These are phyloP conservation scores for Cartodere bifasciata DNA, from an alignment of 2,888 invertebrate species.

Conservation along the genomic window DNA sequence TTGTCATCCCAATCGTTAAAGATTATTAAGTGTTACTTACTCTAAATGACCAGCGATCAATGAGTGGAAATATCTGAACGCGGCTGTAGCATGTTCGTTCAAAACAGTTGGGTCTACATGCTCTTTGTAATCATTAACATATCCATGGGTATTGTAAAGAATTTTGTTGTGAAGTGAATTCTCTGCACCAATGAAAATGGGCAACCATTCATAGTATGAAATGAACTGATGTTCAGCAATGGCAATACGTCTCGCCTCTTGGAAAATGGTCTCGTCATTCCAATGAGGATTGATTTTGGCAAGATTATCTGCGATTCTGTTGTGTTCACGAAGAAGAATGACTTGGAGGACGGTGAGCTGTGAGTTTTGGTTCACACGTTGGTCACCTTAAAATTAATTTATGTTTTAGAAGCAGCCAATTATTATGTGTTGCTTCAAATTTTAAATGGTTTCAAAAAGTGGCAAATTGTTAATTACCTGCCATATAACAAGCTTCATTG, in stretches of 20 bases:
- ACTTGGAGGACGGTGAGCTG: constrained; percentile 58
- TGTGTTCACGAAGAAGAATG: constrained; percentile 58
- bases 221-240: constrained; percentile 61
- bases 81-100: constrained; percentile 59
- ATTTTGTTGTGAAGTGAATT: constrained; percentile 50
- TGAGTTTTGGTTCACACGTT: constrained; percentile 58
- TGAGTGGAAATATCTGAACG: constrained; percentile 62
- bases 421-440: constrained; percentile 1
- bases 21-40: constrained; percentile 40
- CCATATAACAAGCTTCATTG: constrained; percentile 61
- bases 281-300: constrained; percentile 58
- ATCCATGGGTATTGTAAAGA: constrained; percentile 45
- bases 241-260: constrained; percentile 57
- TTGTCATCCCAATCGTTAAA: no score
- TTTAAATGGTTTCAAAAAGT: not conserved
- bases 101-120: constrained; percentile 50
- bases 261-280: constrained; percentile 60
- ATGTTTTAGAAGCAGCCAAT: not conserved
- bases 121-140: constrained; percentile 55
- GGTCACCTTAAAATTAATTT: constrained; percentile 41
- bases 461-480: constrained; percentile 40
- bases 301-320: constrained; percentile 51
- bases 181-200: constrained; percentile 54
- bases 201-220: constrained; percentile 65
- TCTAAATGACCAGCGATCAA: constrained; percentile 55